A percentile compares a stretch with the other conserved stretches of the same genome.
Evolutionary conservation across 2,113 vertebrate species (phyloP).

Genomic region (Pluvialis apricaria): DNA sequence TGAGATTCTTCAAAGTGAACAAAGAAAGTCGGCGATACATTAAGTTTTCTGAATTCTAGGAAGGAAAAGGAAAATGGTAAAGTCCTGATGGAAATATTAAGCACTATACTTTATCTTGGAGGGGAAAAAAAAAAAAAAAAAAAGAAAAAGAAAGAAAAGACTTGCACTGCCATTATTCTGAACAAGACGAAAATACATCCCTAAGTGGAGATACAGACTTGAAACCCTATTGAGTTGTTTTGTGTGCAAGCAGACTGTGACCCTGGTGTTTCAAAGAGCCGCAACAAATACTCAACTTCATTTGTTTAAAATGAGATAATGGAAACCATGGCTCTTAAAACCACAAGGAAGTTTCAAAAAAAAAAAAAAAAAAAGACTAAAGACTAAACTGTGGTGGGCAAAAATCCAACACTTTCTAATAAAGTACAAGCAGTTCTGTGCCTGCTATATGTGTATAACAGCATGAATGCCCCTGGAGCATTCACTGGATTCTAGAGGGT

Average conservation of each 20-base stretch:
- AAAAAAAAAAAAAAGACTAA: background rate
- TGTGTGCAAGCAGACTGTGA: background rate
- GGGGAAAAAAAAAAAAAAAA: too few species aligned
- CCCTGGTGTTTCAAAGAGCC: background rate
- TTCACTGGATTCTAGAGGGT: background rate
- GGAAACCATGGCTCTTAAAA: constrained; percentile 1
- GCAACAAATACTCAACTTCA: background rate
- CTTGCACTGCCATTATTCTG: background rate
- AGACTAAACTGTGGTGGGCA: background rate
- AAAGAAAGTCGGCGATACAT: background rate
- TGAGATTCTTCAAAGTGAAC: background rate
- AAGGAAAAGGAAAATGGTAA: background rate
- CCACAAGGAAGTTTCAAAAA: background rate
- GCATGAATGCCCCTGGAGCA: background rate
- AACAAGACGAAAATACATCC: background rate
- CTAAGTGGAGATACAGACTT: background rate
- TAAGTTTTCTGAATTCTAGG: background rate
- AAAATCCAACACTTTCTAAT: background rate
- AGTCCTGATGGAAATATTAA: background rate
- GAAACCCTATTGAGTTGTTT: background rate
- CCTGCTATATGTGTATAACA: background rate
- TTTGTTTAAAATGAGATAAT: constrained; percentile 32
- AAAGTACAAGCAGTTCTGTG: background rate
- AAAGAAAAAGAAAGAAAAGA: too few species aligned
- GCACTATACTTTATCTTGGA: background rate